These are phyloP conservation scores for Neoascia interrupta DNA, from an alignment of 2,888 invertebrate species.

Conservation along the genomic window DNA sequence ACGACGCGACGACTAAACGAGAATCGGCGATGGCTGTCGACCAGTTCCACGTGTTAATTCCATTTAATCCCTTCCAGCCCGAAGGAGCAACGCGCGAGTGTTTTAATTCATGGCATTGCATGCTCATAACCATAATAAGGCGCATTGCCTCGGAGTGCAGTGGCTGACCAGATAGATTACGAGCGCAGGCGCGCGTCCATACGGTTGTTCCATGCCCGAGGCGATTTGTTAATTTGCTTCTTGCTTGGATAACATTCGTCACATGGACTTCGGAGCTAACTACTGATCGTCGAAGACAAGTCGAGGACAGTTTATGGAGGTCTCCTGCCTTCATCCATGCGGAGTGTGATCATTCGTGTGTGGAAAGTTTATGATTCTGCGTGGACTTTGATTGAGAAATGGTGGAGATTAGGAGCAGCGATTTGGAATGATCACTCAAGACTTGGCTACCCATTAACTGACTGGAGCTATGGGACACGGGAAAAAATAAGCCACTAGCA, in stretches of 20 bases:
- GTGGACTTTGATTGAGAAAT: slow-evolving; percentile 17
- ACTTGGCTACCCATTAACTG: no score
- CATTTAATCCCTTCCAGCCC: slow-evolving; percentile 53
- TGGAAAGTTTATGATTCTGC: slow-evolving; percentile 6
- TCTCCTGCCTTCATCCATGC: background rate
- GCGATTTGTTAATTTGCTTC: slow-evolving; percentile 66
- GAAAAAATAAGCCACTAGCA: no score
- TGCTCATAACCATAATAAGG: slow-evolving; percentile 63
- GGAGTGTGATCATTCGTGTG: slow-evolving; percentile 23
- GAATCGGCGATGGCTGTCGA: slow-evolving; percentile 53
- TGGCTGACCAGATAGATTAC: slow-evolving; percentile 25
- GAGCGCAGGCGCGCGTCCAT: slow-evolving; percentile 14
- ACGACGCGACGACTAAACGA: slow-evolving; percentile 18
- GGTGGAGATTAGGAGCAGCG: background rate
- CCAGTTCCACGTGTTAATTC: slow-evolving; percentile 67
- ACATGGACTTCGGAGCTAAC: slow-evolving; percentile 52
- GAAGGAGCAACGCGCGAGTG: slow-evolving; percentile 35
- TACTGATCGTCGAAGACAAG: slow-evolving; percentile 53
- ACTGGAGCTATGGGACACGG: no score
- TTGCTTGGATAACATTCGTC: slow-evolving; percentile 68
- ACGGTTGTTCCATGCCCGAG: slow-evolving; percentile 43
- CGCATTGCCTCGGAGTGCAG: slow-evolving; percentile 18
- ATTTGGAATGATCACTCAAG: background rate
- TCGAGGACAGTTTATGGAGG: slow-evolving; percentile 45
- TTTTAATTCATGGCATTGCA: slow-evolving; percentile 61